Evolutionary conservation across 2,797 vertebrate genomes (phyloP).

Genomic region (Gymnodraco acuticeps): DNA sequence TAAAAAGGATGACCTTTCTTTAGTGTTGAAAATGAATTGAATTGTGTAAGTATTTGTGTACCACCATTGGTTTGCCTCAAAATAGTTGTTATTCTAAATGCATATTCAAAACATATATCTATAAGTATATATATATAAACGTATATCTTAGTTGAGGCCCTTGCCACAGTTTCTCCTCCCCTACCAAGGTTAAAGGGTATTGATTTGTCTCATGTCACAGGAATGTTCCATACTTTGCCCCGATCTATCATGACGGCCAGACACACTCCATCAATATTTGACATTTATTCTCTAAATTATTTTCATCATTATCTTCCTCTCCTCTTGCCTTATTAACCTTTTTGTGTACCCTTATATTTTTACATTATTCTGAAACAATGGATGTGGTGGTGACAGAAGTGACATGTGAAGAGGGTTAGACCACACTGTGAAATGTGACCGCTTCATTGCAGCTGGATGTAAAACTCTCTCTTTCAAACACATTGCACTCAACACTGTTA

Average conservation of each 20-base stretch:
- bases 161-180: background rate
- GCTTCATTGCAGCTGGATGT: constrained; percentile 1
- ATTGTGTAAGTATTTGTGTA: no score
- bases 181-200: constrained; percentile 19
- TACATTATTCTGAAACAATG: constrained; percentile 30
- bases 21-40: no score
- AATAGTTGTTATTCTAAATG: no score
- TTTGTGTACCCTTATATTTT: constrained; percentile 8
- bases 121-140: no score
- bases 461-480: background rate
- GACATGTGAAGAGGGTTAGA: constrained; percentile 25
- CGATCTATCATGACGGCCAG: constrained; percentile 28
- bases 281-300: background rate
- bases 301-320: constrained; percentile 17
- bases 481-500: constrained; percentile 8
- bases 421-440: background rate
- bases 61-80: no score
- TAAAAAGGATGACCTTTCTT: background rate
- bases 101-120: no score
- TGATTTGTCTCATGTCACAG: constrained; percentile 9
- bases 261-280: constrained; percentile 52
- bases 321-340: constrained; percentile 12
- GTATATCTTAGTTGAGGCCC: background rate
- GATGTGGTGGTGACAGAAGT: background rate
- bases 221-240: background rate